Conservation (phyloP, 1,140 invertebrate species). For the Lepidurus couesii region DNA sequence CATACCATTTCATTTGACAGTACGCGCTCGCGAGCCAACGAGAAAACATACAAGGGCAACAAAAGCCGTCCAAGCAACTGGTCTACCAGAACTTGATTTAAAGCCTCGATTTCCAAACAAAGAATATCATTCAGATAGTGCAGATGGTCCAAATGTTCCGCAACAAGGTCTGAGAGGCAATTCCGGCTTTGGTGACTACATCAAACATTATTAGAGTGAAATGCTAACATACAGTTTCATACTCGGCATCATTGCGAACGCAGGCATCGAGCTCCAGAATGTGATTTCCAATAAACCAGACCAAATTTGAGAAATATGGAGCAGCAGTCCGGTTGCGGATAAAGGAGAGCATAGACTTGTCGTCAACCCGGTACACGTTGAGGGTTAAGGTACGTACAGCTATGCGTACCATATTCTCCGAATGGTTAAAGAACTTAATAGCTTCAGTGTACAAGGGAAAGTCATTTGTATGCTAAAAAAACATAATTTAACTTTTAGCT, state of each 20-base stretch:
- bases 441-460: constrained; percentile 98
- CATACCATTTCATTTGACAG: background rate
- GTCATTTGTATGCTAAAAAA: constrained; percentile 91
- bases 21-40: constrained; percentile 49
- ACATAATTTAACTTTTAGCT: constrained; percentile 29
- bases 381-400: constrained; percentile 94
- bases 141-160: constrained; percentile 94
- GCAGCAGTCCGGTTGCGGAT: constrained; percentile 92
- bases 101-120: constrained; percentile 79
- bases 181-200: constrained; percentile 82
- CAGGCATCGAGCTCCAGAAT: constrained; percentile 92
- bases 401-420: constrained; percentile 97
- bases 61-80: constrained; percentile 88
- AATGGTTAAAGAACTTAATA: constrained; percentile 98
- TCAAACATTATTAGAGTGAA: constrained; percentile 33
- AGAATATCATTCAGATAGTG: constrained; percentile 98
- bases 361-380: constrained; percentile 94
- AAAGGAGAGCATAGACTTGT: constrained; percentile 91
- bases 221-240: constrained; percentile 46
- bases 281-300: constrained; percentile 99
- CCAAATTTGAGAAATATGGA: constrained; percentile 96
- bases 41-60: constrained; percentile 91
- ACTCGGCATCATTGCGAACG: constrained; percentile 91
- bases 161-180: constrained; percentile 84
- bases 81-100: constrained; percentile 93